Percentiles rank a stretch among this genome's conserved stretches.
These are phyloP conservation scores for Brachionichthys hirsutus DNA, from an alignment of 2,113 vertebrate genomes.

Conservation along the genomic window DNA sequence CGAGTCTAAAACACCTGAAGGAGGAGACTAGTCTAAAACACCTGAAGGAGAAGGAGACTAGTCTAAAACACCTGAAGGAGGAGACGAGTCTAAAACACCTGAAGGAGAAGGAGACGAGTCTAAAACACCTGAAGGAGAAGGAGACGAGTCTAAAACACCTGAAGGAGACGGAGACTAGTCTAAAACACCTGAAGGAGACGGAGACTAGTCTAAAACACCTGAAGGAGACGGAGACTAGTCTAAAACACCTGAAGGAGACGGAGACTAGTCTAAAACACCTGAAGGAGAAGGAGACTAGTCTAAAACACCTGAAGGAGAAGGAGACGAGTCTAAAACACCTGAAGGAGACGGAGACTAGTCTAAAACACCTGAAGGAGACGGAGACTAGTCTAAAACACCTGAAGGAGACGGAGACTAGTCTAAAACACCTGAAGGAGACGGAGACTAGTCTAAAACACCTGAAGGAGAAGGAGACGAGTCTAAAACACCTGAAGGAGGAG, in stretches of 20 bases:
- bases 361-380: no score
- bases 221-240: constrained; percentile 13
- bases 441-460: constrained; percentile 80
- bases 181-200: no score
- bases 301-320: no score
- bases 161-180: constrained; percentile 13
- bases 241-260: no score
- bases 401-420: constrained; percentile 13
- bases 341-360: constrained; percentile 13
- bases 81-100: constrained; percentile 80
- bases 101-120: constrained; percentile 15
- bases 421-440: no score
- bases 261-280: constrained; percentile 80
- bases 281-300: constrained; percentile 14
- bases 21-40: constrained; percentile 47
- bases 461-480: constrained; percentile 15
- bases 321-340: constrained; percentile 80
- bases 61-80: no score
- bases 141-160: constrained; percentile 80
- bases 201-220: constrained; percentile 80
- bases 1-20: no score
- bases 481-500: no score
- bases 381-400: constrained; percentile 80
- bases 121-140: no score
- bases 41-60: constrained; percentile 72